phyloP scores from a whole-genome alignment of 2,797 vertebrate species.

The Danio albolineatus region DNA sequence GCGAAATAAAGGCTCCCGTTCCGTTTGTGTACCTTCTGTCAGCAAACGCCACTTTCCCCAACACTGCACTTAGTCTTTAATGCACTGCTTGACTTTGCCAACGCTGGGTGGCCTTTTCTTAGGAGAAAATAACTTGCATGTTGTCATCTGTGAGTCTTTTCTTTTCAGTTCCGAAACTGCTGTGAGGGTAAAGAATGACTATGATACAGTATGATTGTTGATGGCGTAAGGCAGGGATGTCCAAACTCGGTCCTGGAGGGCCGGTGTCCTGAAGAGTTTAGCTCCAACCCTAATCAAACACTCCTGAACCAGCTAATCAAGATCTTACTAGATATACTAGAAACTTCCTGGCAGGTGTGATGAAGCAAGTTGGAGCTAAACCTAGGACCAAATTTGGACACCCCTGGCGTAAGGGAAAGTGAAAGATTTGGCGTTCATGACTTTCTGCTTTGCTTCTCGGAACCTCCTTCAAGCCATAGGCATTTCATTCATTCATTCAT shows the following conservation, averaged over 20 bases:
- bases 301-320: too few relatives aligned
- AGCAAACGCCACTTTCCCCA: constrained; percentile 41
- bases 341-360: too few relatives aligned
- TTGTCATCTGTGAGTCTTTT: constrained; percentile 34
- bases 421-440: constrained; percentile 17
- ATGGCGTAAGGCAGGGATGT: too few relatives aligned
- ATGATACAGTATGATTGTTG: constrained; percentile 18
- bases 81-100: constrained; percentile 39
- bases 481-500: too few relatives aligned
- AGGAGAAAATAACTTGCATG: constrained; percentile 31
- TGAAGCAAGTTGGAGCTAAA: too few relatives aligned
- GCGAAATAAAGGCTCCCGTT: constrained; percentile 56
- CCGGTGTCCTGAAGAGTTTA: too few relatives aligned
- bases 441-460: not conserved
- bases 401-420: constrained; percentile 2
- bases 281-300: too few relatives aligned
- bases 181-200: constrained; percentile 24
- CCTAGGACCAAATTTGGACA: too few relatives aligned
- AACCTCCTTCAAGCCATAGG: not conserved
- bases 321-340: too few relatives aligned
- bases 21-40: constrained; percentile 47
- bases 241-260: too few relatives aligned
- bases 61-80: constrained; percentile 43
- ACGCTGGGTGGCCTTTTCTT: constrained; percentile 34
- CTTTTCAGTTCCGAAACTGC: constrained; percentile 14